These are phyloP conservation scores for Onychomys leucogaster DNA, from an alignment of 2,797 vertebrate genomes.

Conservation along the genomic window DNA sequence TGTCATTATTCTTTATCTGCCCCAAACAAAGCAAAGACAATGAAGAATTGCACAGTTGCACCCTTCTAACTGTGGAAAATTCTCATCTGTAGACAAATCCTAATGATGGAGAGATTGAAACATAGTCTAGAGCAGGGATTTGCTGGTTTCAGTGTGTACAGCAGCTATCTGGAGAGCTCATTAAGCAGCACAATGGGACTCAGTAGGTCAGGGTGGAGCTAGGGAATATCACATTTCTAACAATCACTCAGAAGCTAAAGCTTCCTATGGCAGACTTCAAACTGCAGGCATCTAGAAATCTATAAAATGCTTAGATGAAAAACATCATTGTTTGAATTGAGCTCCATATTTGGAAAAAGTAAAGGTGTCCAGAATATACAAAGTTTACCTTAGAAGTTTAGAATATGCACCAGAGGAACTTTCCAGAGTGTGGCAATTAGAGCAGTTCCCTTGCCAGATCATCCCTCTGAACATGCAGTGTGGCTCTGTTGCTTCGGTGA, in stretches of 20 bases:
- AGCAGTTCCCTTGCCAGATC: constrained; percentile 4
- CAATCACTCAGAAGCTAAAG: neutral
- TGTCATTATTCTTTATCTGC: constrained; percentile 37
- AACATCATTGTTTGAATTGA: neutral
- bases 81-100: neutral
- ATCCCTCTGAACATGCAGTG: neutral
- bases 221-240: constrained; percentile 34
- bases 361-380: neutral
- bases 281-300: neutral
- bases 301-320: neutral
- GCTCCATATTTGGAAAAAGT: neutral
- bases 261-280: neutral
- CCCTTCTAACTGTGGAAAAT: constrained; percentile 1
- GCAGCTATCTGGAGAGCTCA: neutral
- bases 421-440: neutral
- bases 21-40: constrained; percentile 29
- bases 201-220: neutral
- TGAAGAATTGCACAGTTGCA: neutral
- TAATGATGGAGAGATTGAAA: neutral
- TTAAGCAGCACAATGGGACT: constrained; percentile 21
- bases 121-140: neutral
- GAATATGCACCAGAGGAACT: neutral
- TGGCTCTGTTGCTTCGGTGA: neutral
- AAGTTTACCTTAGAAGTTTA: constrained; percentile 27
- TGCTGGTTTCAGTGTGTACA: neutral